Conservation (phyloP, 1,140 invertebrate genomes). For the Pygmarrhopalites habei region DNA sequence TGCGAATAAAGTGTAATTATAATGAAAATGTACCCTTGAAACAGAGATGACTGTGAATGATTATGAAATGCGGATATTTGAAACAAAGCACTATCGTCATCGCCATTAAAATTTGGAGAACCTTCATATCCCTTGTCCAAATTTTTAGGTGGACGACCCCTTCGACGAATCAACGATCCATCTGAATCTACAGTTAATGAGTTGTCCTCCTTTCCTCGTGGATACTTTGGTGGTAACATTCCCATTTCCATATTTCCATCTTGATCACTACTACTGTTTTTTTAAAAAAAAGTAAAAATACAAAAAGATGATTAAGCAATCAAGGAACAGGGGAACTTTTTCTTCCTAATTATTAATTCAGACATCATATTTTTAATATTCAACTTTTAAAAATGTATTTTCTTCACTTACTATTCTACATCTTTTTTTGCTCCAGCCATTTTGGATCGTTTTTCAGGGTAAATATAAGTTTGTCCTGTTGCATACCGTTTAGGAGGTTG, state of each 20-base stretch:
- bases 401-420: slow-evolving; percentile 4
- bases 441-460: slow-evolving; percentile 20
- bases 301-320: neutral
- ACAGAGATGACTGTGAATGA: slow-evolving; percentile 2
- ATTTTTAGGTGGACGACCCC: slow-evolving; percentile 14
- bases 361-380: too few relatives aligned
- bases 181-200: neutral
- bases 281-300: neutral
- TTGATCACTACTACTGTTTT: too few relatives aligned
- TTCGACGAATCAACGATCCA: neutral
- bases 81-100: slow-evolving; percentile 22
- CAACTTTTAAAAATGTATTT: neutral
- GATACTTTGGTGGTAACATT: slow-evolving; percentile 34
- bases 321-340: neutral
- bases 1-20: too few relatives aligned
- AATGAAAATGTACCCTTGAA: slow-evolving; percentile 1
- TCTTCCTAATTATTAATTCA: too few relatives aligned
- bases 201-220: slow-evolving; percentile 22
- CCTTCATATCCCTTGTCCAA: neutral
- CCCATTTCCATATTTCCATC: slow-evolving; percentile 29
- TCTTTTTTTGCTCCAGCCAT: slow-evolving; percentile 8
- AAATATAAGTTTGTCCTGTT: slow-evolving; percentile 15
- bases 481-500: slow-evolving; percentile 32
- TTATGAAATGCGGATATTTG: slow-evolving; percentile 31
- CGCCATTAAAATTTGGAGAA: neutral